These are phyloP conservation scores for Ophthalmolycus amberensis DNA, from an alignment of 2,113 vertebrate species.

Conservation along the genomic window DNA sequence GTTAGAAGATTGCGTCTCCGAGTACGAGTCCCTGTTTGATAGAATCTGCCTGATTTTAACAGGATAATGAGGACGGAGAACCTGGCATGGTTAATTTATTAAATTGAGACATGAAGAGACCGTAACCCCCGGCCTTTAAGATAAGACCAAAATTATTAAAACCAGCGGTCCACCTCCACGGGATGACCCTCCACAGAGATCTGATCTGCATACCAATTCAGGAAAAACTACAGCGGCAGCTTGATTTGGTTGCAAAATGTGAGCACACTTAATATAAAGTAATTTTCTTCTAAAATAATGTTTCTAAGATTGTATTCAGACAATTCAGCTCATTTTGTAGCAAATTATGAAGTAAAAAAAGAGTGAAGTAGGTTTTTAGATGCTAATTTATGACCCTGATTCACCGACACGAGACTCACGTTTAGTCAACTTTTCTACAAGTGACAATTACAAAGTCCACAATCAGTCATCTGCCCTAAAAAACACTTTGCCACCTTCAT, in stretches of 20 bases:
- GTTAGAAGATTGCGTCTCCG: slow-evolving; percentile 34
- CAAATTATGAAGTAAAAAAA: too few species aligned
- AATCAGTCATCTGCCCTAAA: background rate
- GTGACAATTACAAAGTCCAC: slow-evolving; percentile 19
- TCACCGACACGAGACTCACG: background rate
- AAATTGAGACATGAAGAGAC: slow-evolving; percentile 30
- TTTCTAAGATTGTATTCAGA: background rate
- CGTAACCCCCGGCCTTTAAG: slow-evolving; percentile 7
- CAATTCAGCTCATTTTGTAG: slow-evolving; percentile 13
- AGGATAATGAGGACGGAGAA: slow-evolving; percentile 29
- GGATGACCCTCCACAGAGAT: slow-evolving; percentile 11
- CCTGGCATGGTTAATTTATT: slow-evolving; percentile 27
- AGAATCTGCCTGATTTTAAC: background rate
- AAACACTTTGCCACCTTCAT: background rate
- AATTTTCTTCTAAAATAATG: background rate
- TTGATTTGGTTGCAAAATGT: background rate
- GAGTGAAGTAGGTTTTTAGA: background rate
- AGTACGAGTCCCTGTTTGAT: slow-evolving; percentile 12
- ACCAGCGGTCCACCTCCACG: slow-evolving; percentile 26
- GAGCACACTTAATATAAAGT: background rate
- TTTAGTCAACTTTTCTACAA: slow-evolving; percentile 7
- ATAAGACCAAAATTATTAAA: slow-evolving; percentile 35
- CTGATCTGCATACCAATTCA: slow-evolving; percentile 13
- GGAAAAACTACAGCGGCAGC: background rate
- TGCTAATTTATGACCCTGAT: background rate